Evolutionary conservation across 2,888 invertebrate genomes (phyloP).

Genomic region (Lithosia quadra): DNA sequence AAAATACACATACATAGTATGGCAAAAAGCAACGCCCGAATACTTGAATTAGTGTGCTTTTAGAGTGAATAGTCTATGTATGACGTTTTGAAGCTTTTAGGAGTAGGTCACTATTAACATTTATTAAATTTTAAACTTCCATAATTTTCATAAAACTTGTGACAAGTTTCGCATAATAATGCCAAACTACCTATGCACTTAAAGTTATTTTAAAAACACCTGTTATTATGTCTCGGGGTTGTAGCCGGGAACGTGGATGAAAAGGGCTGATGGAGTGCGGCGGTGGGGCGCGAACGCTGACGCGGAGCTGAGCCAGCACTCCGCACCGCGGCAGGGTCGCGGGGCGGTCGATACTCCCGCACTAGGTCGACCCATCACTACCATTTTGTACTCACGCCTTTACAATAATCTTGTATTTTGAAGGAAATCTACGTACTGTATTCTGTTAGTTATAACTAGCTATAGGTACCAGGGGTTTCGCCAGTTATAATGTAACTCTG

Average conservation of each 20-base stretch:
- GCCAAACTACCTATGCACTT: background rate
- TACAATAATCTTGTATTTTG: background rate
- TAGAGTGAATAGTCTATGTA: background rate
- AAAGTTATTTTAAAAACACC: conserved; percentile 36
- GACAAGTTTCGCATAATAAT: background rate
- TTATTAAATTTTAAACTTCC: background rate
- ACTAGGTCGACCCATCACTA: conserved; percentile 49
- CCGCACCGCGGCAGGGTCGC: conserved; percentile 49
- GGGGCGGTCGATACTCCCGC: conserved; percentile 61
- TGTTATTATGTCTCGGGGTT: conserved; percentile 40
- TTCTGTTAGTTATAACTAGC: background rate
- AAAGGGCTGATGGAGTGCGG: conserved; percentile 53
- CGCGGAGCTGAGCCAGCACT: conserved; percentile 55
- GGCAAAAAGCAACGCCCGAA: background rate
- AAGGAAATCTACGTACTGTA: background rate
- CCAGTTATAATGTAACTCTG: too few species aligned
- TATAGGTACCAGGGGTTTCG: too few species aligned
- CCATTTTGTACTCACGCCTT: conserved; percentile 8
- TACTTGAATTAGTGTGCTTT: background rate
- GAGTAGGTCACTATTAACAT: background rate
- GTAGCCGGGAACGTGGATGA: conserved; percentile 30
- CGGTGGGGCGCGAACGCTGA: conserved; percentile 42
- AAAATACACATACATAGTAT: background rate
- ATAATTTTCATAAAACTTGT: background rate
- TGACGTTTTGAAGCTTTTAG: background rate